Evolutionary conservation across 2,113 vertebrate genomes (phyloP).

Genomic region (Nansenia antarctica): DNA sequence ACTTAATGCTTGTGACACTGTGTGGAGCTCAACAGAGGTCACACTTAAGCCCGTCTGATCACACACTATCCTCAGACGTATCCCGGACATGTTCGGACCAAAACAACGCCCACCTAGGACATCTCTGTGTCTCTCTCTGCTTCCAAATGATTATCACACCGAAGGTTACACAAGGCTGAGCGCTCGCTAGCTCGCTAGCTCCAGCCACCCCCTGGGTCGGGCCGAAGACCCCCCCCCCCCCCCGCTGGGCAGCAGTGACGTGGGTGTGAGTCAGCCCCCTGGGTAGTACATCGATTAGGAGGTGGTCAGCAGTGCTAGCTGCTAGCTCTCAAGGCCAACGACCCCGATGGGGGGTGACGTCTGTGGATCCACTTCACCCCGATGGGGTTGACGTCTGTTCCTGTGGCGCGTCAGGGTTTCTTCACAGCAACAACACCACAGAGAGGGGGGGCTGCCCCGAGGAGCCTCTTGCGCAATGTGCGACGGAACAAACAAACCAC

Average conservation of each 20-base stretch:
- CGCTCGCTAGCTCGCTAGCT: too few species aligned
- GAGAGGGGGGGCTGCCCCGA: constrained; percentile 27
- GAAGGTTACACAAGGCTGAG: background rate
- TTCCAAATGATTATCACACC: background rate
- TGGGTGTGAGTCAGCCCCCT: constrained; percentile 21
- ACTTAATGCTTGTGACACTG: too few species aligned
- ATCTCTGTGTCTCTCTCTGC: background rate
- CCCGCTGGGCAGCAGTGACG: too few species aligned
- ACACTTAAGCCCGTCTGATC: background rate
- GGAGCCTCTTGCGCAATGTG: constrained; percentile 28
- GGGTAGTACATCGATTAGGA: constrained; percentile 40
- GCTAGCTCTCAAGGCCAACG: background rate
- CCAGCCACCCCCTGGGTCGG: too few species aligned
- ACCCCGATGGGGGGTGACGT: constrained; percentile 8
- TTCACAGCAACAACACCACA: background rate
- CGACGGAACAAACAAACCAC: background rate
- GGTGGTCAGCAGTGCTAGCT: constrained; percentile 22
- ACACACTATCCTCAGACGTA: background rate
- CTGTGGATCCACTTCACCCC: constrained; percentile 10
- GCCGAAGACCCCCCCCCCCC: too few species aligned
- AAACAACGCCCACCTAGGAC: background rate
- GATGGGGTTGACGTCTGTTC: too few species aligned
- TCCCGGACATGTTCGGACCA: background rate
- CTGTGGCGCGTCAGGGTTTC: too few species aligned
- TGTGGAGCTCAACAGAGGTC: background rate